Base-by-base conservation (phyloP, 1,140 invertebrate species). In the Sinella curviseta region DNA sequence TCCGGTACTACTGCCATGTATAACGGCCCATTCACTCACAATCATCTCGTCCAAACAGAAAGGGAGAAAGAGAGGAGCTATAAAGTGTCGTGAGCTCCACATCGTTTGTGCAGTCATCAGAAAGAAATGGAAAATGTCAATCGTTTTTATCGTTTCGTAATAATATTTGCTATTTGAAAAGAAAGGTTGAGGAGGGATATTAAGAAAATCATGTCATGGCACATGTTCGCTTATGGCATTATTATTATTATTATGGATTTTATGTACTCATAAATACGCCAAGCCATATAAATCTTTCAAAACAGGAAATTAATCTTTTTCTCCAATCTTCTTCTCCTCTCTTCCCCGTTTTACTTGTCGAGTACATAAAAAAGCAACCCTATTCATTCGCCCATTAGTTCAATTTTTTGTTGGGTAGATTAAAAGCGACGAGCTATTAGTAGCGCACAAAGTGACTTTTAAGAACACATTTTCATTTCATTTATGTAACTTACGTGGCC, bases 401-500 rank as follows among this genome's bases (percentile, higher is more conserved):
- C 39, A 48, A 12, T 48, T 48, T 48, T 48, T 48, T 48, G n/a
- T n/a, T n/a, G n/a, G 8, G 20, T 8, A 48, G 39, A 48, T 48
- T 48, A 48, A 8, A 48, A 48, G 39, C 20, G 20, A 48, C 8
- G 39, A 48, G 8, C 39, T 48, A 48, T 48, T 20, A 12, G 20
- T 48, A 48, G 8, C 39, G 39, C 20, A 12, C 39, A 48, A 48
- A 48, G 8, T 48, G 39, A 48, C 20, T 48, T 48, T 20, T n/a
- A n/a, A n/a, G n/a, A n/a, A n/a, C n/a, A n/a, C n/a, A n/a, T n/a
- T n/a, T n/a, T n/a, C n/a, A n/a, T n/a, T n/a, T n/a, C n/a, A n/a
- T n/a, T n/a, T n/a, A n/a, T 48, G 39, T 48, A 8, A 60, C 57
- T 75, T 75, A 75, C 74, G 14, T 36, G 14, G 74, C 74, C 39